Base-by-base conservation (phyloP, 1,140 invertebrate species). In the Polypedilum pembai region DNA sequence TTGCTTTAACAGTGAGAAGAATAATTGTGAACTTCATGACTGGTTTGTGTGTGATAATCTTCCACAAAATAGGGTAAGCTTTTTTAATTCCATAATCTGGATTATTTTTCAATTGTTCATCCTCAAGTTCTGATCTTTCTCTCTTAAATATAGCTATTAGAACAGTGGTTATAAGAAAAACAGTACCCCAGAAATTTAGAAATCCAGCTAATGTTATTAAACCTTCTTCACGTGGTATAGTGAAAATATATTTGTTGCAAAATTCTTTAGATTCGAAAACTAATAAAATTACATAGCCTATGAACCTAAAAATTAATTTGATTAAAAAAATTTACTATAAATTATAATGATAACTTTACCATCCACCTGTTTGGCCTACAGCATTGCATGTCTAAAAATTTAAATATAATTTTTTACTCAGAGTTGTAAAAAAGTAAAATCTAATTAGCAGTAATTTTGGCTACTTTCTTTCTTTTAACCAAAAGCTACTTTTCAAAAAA, bases 231-330 rank as follows among this genome's bases (percentile, higher is more conserved):
- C 87, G 80, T n/a, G 94, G 92, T 56, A 82, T 85, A 41, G 83
- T 85, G 77, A 97, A 85, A 65, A 99, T 81, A 82, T 98, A 99
- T 75, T 86, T 91, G 79, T 99, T 99, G 79, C 95, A 98, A 84
- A 99, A 99, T 79, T 94, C 92, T 41, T 93, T 85, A 8, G 97
- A 99, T 83, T 99, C 96, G 15, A 99, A 83, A 0, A 96, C 95
- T 78, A 99, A 89, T 81, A 99, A 99, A 10, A 98, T 84, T 2
- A 99, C 94, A 85, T 98, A 98, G 45, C 98, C 98, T 1, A 99
- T 83, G 80, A 99, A 99, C 83, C 94, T 98, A 56, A 56, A 56
- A 56, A 4, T 45, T 45, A 15, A 12, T n/a, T 56, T 56, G 1
- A 4, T n/a, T 1, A 15, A 56, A 4, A 56, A n/a, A n/a, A 4